Percentiles rank a stretch among this genome's conserved stretches.
phyloP scores from a whole-genome alignment of 1,140 invertebrate species.

The Artemia franciscana region DNA sequence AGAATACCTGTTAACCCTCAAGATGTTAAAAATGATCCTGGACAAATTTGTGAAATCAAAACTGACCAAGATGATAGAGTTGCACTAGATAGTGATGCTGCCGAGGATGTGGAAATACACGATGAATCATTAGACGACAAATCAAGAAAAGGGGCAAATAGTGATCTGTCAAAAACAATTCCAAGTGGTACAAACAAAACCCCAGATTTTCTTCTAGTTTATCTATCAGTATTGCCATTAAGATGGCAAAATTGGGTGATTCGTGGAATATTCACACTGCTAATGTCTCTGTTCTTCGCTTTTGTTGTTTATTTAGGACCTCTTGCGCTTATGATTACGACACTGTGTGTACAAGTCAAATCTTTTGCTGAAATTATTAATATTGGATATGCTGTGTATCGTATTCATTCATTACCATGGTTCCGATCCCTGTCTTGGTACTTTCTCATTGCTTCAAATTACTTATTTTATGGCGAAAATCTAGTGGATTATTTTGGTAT shows the following conservation, averaged over 20 bases:
- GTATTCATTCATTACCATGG: conserved; percentile 93
- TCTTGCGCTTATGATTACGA: conserved; percentile 83
- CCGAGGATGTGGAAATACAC: too few species aligned
- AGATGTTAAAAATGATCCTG: too few species aligned
- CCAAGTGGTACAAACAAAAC: not conserved
- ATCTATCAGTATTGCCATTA: too few species aligned
- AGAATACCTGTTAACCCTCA: too few species aligned
- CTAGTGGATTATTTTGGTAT: conserved; percentile 92
- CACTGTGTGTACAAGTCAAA: conserved; percentile 89
- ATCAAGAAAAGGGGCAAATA: too few species aligned
- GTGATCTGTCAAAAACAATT: too few species aligned
- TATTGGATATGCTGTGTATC: conserved; percentile 94
- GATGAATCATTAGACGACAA: too few species aligned
- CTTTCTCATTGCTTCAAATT: conserved; percentile 92
- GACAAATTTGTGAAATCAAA: too few species aligned
- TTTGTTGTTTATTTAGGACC: conserved; percentile 91
- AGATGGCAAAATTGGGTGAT: conserved; percentile 99
- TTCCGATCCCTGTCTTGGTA: conserved; percentile 98
- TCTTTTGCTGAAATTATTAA: conserved; percentile 99
- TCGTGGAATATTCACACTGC: conserved; percentile 78
- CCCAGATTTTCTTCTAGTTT: conserved; percentile 14
- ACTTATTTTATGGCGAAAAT: conserved; percentile 97
- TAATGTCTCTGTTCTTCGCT: conserved; percentile 87
- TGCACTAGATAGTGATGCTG: too few species aligned
- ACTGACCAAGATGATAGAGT: too few species aligned